These are phyloP conservation scores for Amblyopsis hoosieri DNA, from an alignment of 2,797 vertebrate genomes.

Conservation along the genomic window DNA sequence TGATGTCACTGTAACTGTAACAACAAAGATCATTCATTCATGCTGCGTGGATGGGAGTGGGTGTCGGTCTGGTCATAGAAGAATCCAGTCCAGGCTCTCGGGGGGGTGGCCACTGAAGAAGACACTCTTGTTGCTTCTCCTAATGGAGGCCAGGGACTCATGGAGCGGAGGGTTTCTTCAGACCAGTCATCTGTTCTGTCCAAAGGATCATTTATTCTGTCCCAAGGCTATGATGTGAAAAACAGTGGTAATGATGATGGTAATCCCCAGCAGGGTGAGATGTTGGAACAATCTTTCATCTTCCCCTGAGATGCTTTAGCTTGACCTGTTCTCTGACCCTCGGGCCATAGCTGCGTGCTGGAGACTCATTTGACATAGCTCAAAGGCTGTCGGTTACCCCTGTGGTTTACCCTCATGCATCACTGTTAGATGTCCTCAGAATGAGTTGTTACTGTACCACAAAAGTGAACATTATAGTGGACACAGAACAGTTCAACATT, in stretches of 20 bases:
- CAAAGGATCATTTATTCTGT: conserved; percentile 73
- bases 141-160: conserved; percentile 61
- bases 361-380: conserved; percentile 69
- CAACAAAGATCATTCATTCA: too few species aligned
- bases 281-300: conserved; percentile 61
- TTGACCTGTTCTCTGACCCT: conserved; percentile 64
- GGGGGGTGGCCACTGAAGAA: conserved; percentile 52
- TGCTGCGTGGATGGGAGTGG: too few species aligned
- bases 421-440: conserved; percentile 37
- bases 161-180: conserved; percentile 52
- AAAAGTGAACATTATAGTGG: conserved; percentile 13
- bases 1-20: neutral
- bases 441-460: conserved; percentile 27
- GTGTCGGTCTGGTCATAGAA: too few species aligned
- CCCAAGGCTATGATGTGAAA: conserved; percentile 71
- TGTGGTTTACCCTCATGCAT: conserved; percentile 42
- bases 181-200: conserved; percentile 66
- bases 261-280: conserved; percentile 67
- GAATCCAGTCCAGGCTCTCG: neutral
- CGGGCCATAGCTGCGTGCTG: conserved; percentile 58
- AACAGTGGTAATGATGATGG: conserved; percentile 75
- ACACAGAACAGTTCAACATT: neutral
- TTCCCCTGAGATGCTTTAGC: conserved; percentile 55
- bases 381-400: conserved; percentile 56
- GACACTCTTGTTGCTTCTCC: conserved; percentile 43